A percentile compares a stretch with the other conserved stretches of the same genome.
Conservation (phyloP, 92 coral and sea anemone species). For the Paramuricea clavata region DNA sequence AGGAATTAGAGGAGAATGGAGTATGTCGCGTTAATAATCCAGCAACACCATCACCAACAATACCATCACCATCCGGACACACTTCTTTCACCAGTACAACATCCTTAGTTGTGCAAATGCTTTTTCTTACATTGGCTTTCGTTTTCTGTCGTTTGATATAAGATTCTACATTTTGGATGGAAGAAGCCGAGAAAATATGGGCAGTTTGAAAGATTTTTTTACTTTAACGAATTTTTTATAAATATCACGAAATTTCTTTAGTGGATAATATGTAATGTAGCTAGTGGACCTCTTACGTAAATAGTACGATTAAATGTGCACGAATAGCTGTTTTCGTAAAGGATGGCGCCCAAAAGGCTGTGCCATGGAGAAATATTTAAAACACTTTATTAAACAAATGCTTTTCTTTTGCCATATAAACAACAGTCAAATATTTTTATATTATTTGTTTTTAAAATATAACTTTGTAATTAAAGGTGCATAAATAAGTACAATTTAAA, state of each 20-base stretch:
- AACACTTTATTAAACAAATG: neutral
- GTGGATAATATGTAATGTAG: neutral
- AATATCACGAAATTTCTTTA: neutral
- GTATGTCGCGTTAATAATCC: neutral
- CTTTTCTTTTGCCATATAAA: too few species aligned
- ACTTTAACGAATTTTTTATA: neutral
- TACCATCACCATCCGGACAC: neutral
- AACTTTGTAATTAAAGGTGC: neutral
- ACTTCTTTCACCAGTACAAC: neutral
- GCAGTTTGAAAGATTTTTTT: neutral
- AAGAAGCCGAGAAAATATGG: neutral
- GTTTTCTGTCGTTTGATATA: neutral
- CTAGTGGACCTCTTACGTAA: too few species aligned
- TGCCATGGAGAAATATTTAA: too few species aligned
- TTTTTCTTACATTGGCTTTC: neutral
- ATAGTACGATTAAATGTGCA: too few species aligned
- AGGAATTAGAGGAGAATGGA: neutral
- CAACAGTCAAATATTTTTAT: neutral
- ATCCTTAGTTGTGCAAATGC: neutral
- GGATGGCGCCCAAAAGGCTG: too few species aligned
- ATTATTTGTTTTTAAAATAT: too few species aligned
- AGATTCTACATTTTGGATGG: too few species aligned
- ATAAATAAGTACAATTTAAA: constrained; percentile 1
- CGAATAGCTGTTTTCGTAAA: too few species aligned
- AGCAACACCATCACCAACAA: neutral